Conservation (phyloP, 2,888 invertebrate genomes). For the Clistopyga incitator region DNA sequence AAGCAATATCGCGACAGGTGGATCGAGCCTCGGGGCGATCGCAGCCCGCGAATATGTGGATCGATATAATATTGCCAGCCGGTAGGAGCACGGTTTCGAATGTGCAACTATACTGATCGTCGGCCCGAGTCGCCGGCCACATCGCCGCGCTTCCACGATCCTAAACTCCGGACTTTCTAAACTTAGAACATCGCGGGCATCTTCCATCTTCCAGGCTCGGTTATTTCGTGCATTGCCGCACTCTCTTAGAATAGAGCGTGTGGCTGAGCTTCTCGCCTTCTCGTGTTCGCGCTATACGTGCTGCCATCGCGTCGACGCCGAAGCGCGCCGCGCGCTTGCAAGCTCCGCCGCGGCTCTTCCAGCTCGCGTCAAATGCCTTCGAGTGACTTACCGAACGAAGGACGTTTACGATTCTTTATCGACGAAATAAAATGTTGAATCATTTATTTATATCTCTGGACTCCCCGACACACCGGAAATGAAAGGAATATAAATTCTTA, state of each 20-base stretch:
- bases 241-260: constrained; percentile 66
- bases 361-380: constrained; percentile 24
- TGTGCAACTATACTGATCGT: constrained; percentile 75
- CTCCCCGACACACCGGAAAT: background rate
- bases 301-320: constrained; percentile 57
- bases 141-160: constrained; percentile 64
- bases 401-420: constrained; percentile 39
- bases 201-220: constrained; percentile 81
- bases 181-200: constrained; percentile 77
- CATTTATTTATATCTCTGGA: background rate
- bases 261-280: constrained; percentile 40
- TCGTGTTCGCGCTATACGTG: constrained; percentile 48
- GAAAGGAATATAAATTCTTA: background rate
- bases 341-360: constrained; percentile 24
- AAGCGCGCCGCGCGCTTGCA: constrained; percentile 17
- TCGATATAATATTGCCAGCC: constrained; percentile 60
- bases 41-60: constrained; percentile 53
- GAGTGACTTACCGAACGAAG: constrained; percentile 36
- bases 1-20: constrained; percentile 47
- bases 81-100: constrained; percentile 73
- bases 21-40: constrained; percentile 65
- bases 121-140: constrained; percentile 70
- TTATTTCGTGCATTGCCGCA: constrained; percentile 78
- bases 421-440: constrained; percentile 7
- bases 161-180: constrained; percentile 76